Evolutionary conservation across 30 jellyfish, hydroid and myxozoan species (phyloP), one percentile per base, ranked within the genome.

Genomic region (Aurelia sp.): DNA sequence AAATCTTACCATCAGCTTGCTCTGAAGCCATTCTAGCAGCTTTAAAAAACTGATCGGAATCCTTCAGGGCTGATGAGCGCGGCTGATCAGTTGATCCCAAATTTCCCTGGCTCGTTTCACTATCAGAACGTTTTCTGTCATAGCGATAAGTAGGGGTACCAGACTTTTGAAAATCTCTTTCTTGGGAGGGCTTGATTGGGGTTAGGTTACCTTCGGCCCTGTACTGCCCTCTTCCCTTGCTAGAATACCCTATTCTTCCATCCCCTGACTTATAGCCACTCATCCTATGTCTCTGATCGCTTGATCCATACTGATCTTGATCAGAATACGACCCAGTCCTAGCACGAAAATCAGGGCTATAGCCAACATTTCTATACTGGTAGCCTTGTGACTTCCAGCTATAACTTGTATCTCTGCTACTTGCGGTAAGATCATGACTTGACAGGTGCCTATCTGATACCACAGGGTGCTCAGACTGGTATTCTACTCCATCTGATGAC

Each of bases 161-260:
- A 11, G 68, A 67, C 21, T 31, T 78, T 53, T 62, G 89, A n/a
- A 33, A n/a, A 35, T 78, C 89, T 50, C 80, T 65, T 41, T 78
- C 79, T 50, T 20, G 44, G 50, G 61, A 11, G 44, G 50, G 37
- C 89, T 78, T 78, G 11, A 69, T 3, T 44, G 59, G 40, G 15
- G 89, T 16, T 5, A 44, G 55, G 15, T 9, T 8, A 0, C 55
- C 55, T 22, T 57, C 52, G 11, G 20, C 21, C n/a, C 17, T 5
- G 40, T 63, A 33, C 2, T 31, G 48, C 23, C 40, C 59, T 48
- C 80, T 63, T 16, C 63, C 89, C 13, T 59, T 44, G 3, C 57
- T 69, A 13, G 79, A 69, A 20, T 69, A 69, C 30, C 61, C 79
- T 69, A 22, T 19, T 16, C 55, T 64, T 17, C 89, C 23, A 63